Evolutionary conservation across 2,113 vertebrate genomes (phyloP).

Genomic region (Motacilla alba): DNA sequence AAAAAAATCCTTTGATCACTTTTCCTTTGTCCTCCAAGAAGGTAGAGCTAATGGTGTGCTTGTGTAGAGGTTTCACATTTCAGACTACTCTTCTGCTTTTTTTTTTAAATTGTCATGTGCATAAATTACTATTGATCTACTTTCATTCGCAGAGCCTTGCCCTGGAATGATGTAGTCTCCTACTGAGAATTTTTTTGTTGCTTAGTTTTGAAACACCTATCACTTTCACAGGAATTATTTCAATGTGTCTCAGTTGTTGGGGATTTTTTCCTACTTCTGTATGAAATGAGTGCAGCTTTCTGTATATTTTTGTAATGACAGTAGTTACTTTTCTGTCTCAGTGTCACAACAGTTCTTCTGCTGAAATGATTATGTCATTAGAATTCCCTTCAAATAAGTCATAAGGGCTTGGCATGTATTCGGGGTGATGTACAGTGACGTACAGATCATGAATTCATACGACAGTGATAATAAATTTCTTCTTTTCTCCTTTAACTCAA

Average conservation of each 20-base stretch:
- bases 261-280: neutral
- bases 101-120: neutral
- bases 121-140: neutral
- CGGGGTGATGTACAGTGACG: neutral
- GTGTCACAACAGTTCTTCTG: neutral
- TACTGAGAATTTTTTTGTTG: neutral
- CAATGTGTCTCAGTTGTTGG: neutral
- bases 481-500: neutral
- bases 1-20: neutral
- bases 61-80: neutral
- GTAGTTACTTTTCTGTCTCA: neutral
- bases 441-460: neutral
- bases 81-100: neutral
- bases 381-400: neutral
- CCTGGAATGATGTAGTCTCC: neutral
- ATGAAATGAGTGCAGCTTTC: neutral
- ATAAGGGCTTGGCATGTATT: neutral
- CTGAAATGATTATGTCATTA: neutral
- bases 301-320: neutral
- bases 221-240: neutral
- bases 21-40: neutral
- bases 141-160: neutral
- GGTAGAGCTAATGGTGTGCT: neutral
- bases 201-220: slow-evolving; percentile 7
- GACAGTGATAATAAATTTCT: neutral